Conservation (phyloP, 2,113 vertebrate species). For the Mesembrinibis cayennensis region DNA sequence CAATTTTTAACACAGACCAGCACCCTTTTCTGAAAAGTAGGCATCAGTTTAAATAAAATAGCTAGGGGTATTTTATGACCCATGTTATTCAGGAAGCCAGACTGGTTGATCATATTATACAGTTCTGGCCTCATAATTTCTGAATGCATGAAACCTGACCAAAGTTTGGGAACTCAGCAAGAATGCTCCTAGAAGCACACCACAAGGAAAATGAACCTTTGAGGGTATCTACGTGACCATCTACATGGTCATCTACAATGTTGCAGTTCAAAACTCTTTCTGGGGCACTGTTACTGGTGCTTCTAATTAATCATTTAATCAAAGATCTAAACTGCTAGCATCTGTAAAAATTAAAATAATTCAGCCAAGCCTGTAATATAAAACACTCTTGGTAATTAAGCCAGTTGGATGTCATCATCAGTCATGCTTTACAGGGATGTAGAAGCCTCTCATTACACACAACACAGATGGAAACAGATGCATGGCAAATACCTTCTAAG, state of each 20-base stretch:
- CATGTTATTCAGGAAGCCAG: neutral
- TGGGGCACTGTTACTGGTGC: neutral
- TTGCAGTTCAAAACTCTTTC: neutral
- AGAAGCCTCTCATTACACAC: neutral
- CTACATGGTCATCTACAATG: too few relatives aligned
- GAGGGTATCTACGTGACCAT: neutral
- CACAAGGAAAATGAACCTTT: neutral
- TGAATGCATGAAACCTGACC: neutral
- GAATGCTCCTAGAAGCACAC: neutral
- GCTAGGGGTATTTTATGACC: neutral
- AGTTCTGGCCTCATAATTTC: neutral
- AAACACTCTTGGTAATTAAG: neutral
- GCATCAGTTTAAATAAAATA: neutral
- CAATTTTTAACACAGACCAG: neutral
- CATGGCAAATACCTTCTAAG: neutral
- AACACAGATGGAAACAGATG: neutral
- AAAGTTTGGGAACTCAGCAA: neutral
- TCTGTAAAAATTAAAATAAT: slow-evolving; percentile 12
- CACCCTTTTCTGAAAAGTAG: neutral
- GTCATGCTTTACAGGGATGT: neutral
- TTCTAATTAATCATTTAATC: neutral
- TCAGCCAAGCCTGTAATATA: neutral
- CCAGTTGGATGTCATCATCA: neutral
- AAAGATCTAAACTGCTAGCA: neutral
- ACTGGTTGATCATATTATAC: neutral